These are phyloP conservation scores for Agrotis ipsilon DNA, from an alignment of 2,888 invertebrate genomes.

Conservation along the genomic window DNA sequence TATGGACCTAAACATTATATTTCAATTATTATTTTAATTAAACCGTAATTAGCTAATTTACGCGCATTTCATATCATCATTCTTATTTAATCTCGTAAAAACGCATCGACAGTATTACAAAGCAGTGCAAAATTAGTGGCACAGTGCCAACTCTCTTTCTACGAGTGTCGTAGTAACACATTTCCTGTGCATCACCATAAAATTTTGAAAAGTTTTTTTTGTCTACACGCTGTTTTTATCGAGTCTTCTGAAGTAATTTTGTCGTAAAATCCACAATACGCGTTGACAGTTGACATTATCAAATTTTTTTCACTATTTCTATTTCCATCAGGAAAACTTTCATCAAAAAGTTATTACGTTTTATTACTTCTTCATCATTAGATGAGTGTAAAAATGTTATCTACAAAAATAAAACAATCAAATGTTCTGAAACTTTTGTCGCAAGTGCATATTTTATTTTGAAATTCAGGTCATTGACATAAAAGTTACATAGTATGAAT, in stretches of 20 bases:
- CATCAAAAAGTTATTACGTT: constrained; percentile 22
- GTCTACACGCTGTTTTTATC: constrained; percentile 22
- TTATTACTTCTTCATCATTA: constrained; percentile 20
- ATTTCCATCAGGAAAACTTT: constrained; percentile 16
- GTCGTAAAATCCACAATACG: constrained; percentile 33
- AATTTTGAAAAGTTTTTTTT: constrained; percentile 45
- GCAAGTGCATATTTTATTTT: not conserved
- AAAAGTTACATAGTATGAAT: not conserved
- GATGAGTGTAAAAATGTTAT: not conserved
- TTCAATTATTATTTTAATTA: not conserved
- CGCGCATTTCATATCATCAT: not conserved
- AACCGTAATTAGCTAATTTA: not conserved
- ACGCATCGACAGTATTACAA: constrained; percentile 21
- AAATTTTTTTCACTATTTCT: not conserved
- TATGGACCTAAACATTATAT: too few species aligned
- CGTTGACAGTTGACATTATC: constrained; percentile 22
- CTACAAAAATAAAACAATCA: not conserved
- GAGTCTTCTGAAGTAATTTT: constrained; percentile 22
- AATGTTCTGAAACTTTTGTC: not conserved
- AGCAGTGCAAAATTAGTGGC: constrained; percentile 45
- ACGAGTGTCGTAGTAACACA: constrained; percentile 48
- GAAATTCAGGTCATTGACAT: not conserved
- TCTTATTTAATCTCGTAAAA: constrained; percentile 16
- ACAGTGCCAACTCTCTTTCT: constrained; percentile 43
- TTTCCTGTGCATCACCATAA: constrained; percentile 58